Base-by-base conservation (phyloP, 2,888 invertebrate genomes). In the Nemoura dubitans region DNA sequence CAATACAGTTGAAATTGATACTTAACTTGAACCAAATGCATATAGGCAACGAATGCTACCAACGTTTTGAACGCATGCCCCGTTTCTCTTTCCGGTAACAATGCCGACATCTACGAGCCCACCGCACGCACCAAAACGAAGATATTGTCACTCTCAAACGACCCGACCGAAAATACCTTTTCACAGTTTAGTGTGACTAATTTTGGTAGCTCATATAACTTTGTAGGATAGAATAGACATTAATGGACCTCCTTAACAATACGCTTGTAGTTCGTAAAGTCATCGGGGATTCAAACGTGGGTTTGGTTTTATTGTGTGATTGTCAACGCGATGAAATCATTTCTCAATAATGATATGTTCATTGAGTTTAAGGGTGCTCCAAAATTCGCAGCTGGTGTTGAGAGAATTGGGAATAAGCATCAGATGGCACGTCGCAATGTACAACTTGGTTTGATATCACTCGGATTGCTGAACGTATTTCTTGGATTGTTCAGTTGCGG, bases 161-260 rank as follows among this genome's bases (percentile, higher is more conserved):
- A 43, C n/a, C 43, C 83, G 83, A 6, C 83, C 36, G 42, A 83
- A 43, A 26, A 83, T 25, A 83, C 30, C 81, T 81, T 81, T 81
- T 81, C 30, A 81, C 81, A 7, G 59, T 81, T 29, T 30, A 30
- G 81, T 43, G 36, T 83, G 42, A 83, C 83, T 83, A 83, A 83
- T 83, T 59, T 83, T 83, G 83, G 83, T 43, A 83, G 83, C 82
- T 82, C 82, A 82, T 82, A 82, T 78, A 78, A 27, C 28, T 59
- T 59, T 2, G 3, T 14, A 3, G 78, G 27, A 78, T 78, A 78
- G 28, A 27, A 78, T 78, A 78, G 27, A 27, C n/a, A 28, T 78
- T 78, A 78, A 78, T 78, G 25, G 78, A 78, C 7, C 28, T 78
- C 10, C 26, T 78, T 21, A 59, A 59, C 59, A 59, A 59, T 59